Base-by-base conservation (phyloP, 2,797 vertebrate species). In the Silurus aristotelis region DNA sequence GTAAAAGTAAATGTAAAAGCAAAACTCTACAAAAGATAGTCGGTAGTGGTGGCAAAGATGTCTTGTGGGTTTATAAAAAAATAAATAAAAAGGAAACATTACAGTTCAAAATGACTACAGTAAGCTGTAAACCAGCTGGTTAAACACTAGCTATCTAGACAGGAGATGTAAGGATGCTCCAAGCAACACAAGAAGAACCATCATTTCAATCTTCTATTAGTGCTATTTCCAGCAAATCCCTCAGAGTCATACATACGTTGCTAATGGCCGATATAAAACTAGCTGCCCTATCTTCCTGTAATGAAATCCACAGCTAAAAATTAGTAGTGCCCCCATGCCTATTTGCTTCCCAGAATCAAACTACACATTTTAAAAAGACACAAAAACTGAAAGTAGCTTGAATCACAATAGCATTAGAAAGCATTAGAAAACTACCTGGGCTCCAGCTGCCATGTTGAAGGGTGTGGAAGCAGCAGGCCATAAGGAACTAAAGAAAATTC, bases 391-490 rank as follows among this genome's bases (percentile, higher is more conserved):
- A n/a, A 81, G 60, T 2, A 58, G 13, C 48, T 43, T 68, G 52
- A 52, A 70, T 61, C 63, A 78, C 52, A 8, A 17, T 1, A 68
- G 38, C 61, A 58, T 71, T 64, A 38, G 68, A 78, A 63, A 58
- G 60, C 55, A 56, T 38, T 38, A 38, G 38, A 38, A 55, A 17
- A 75, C 63, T 90, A 88, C 90, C 93, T 88, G 92, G 93, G 31
- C 92, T 94, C 95, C 95, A 95, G 90, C 93, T 94, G 91, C 91
- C 90, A 88, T 88, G 89, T 81, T 86, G 90, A 86, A 15, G 88
- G 78, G 91, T 93, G 88, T 93, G 94, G 88, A 95, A 93, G 91
- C 94, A 95, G 89, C 94, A 95, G 88, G 93, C 94, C 95, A 96
- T 96, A 88, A 84, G 86, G 80, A 68, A 55, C 80, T 48, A 71